Evolutionary conservation across 37 sponge, comb jelly and placozoan species (phyloP), one percentile per base, ranked within the genome.

Genomic region (Oscarella lobularis): DNA sequence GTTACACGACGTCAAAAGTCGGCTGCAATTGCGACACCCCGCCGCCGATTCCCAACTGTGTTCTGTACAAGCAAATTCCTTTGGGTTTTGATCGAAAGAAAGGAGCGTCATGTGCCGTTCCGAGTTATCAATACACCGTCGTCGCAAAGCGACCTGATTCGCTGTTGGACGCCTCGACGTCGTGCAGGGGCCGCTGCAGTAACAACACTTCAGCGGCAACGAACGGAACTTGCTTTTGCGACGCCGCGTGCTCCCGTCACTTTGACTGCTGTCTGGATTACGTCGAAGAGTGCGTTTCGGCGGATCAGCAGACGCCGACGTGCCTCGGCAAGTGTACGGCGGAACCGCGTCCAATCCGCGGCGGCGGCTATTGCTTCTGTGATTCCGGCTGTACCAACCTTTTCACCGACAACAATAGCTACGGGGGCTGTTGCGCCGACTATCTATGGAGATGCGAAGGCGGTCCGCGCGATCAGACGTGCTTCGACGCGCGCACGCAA

Each of bases 221-320:
- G n/a, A n/a, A n/a, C n/a, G n/a, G n/a, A n/a, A n/a, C n/a, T n/a
- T 82, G 83, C 31, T 76, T 77, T 36, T 82, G 83, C 73, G 83
- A 82, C 73, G 38, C 1, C 1, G 36, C 27, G 30, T 82, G 83
- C 77, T 69, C 55, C 3, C 75, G 68, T 9, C 83, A 82, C 38
- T 37, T 82, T 5, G 83, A 82, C 77, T 82, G 83, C 66, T 82
- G 83, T 77, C 66, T 82, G 74, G 83, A 82, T 34, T 82, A 82
- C 69, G 83, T 70, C 9, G 83, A 82, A 39, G 39, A 72, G 39
- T 82, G 81, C 36, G 29, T 4, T 3, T 37, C 81, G 2, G n/a
- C n/a, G n/a, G n/a, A n/a, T n/a, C n/a, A n/a, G n/a, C n/a, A n/a
- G n/a, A 20, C 9, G 14, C 14, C 60, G 9, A 41, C 83, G 0